Base-by-base conservation (phyloP, 2,888 invertebrate genomes). In the Teleogryllus oceanicus region DNA sequence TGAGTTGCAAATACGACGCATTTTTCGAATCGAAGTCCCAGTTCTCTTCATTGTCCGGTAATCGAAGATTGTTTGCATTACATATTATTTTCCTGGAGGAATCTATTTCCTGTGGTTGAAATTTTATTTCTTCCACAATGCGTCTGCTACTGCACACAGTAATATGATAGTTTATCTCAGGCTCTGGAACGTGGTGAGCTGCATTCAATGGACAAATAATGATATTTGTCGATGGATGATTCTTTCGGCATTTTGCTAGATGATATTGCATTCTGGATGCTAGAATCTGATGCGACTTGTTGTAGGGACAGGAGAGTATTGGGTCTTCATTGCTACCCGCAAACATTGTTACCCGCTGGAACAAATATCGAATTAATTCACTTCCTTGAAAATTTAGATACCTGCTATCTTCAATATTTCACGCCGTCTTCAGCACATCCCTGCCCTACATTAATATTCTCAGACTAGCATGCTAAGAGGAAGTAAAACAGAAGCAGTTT, bases 201-300 rank as follows among this genome's bases (percentile, higher is more conserved):
- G 62, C 62, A 62, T 62, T 62, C 13, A 62, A n/a, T 13, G 62
- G 62, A n/a, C 62, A 62, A 62, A 62, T 62, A 13, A 13, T 62
- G 16, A 62, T 62, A 62, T 62, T 62, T 13, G 62, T 62, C n/a
- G 62, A 18, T 13, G 62, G 62, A 62, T 62, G 62, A 62, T 62
- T 62, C 62, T 62, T 62, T 18, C 62, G 62, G n/a, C 62, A 62
- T n/a, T 62, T 62, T n/a, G 62, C 62, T n/a, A 62, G n/a, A n/a
- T 62, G 62, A 62, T 62, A 62, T 16, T 62, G 62, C 62, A 62
- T 62, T 62, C 62, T 62, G 62, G 62, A 62, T 18, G 62, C 13
- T n/a, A 62, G n/a, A 18, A 62, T 62, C 62, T 62, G 62, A 62
- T 62, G 62, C 13, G 62, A 62, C 62, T 62, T 62, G n/a, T 62